phyloP scores from a whole-genome alignment of 2,113 vertebrate genomes.

The Pterophyllum scalare region DNA sequence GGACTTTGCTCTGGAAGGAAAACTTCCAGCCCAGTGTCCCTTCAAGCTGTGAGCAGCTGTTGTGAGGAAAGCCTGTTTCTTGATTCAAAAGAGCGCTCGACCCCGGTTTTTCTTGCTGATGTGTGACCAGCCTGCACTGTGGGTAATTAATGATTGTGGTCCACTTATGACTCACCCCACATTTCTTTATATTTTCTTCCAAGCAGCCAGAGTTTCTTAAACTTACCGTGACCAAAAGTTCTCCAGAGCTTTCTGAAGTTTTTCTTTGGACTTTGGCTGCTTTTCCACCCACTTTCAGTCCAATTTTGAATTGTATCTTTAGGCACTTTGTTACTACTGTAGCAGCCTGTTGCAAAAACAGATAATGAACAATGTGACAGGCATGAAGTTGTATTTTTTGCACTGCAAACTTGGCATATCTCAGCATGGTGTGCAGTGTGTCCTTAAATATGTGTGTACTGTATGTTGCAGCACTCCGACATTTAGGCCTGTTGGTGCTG shows the following conservation, averaged over 20 bases:
- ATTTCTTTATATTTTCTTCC: too few species aligned
- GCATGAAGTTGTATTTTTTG: too few species aligned
- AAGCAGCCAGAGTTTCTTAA: too few species aligned
- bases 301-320: too few species aligned
- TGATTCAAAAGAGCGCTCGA: background rate
- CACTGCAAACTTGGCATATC: background rate
- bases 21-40: background rate
- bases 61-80: background rate
- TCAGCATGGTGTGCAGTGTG: background rate
- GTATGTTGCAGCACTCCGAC: background rate
- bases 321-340: too few species aligned
- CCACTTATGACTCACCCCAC: too few species aligned
- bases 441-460: background rate
- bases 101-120: background rate
- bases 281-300: background rate
- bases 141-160: too few species aligned
- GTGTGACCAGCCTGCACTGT: background rate
- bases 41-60: constrained; percentile 24
- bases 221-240: background rate
- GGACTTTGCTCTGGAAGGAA: constrained; percentile 11
- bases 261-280: too few species aligned
- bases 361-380: too few species aligned
- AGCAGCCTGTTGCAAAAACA: too few species aligned
- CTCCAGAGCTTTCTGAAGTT: background rate
- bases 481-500: too few species aligned